Conservation (phyloP, 2,797 vertebrate genomes). For the Falco naumanni region DNA sequence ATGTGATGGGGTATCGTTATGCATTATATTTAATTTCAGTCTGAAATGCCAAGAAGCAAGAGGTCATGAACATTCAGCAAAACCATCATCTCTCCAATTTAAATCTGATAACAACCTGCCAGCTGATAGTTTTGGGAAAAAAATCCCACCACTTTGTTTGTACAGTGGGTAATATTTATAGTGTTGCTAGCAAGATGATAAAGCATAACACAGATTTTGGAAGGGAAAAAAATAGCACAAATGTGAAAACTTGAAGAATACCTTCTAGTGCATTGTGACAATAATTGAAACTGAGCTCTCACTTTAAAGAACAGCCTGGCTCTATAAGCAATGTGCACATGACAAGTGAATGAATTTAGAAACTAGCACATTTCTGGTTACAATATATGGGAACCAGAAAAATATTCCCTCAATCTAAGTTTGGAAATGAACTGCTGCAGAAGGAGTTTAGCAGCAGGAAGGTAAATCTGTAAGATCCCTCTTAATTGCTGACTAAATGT, state of each 20-base stretch:
- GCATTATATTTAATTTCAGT: slow-evolving; percentile 10
- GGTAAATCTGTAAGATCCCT: neutral
- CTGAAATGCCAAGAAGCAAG: slow-evolving; percentile 47
- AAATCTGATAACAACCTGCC: slow-evolving; percentile 14
- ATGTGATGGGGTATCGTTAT: neutral
- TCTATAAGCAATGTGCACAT: neutral
- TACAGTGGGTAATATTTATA: slow-evolving; percentile 46
- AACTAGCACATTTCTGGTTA: neutral
- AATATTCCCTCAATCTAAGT: neutral
- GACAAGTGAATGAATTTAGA: neutral
- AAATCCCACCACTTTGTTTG: slow-evolving; percentile 41
- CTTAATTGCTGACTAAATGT: neutral
- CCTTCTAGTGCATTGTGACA: neutral
- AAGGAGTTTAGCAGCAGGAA: neutral
- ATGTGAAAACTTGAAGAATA: neutral
- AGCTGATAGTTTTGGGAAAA: neutral
- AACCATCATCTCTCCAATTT: slow-evolving; percentile 20
- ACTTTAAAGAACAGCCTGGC: slow-evolving; percentile 19
- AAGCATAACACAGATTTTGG: neutral
- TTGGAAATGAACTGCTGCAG: neutral
- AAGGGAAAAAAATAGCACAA: neutral
- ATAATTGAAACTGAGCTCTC: slow-evolving; percentile 22
- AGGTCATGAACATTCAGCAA: slow-evolving; percentile 1
- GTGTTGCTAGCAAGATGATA: neutral
- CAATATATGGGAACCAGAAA: neutral